Evolutionary conservation across 2,797 vertebrate genomes (phyloP).

Genomic region (Hirundo rustica): DNA sequence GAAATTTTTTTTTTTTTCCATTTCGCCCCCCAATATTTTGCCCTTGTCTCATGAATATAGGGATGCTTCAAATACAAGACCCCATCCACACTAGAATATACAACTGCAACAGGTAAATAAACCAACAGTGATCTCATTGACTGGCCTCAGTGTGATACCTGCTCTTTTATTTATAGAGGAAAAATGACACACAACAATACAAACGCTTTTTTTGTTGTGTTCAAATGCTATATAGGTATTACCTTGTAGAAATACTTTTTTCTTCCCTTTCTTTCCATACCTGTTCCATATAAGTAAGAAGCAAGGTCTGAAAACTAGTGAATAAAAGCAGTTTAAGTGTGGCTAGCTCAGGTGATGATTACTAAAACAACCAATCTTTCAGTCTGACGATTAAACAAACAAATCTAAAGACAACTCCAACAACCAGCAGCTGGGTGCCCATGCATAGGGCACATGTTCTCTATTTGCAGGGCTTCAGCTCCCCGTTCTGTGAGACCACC

Average conservation of each 20-base stretch:
- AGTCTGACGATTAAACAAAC: neutral
- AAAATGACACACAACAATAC: neutral
- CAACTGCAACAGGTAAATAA: neutral
- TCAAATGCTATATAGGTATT: neutral
- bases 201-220: neutral
- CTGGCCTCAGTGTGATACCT: neutral
- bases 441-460: accelerated
- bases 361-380: neutral
- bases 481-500: accelerated
- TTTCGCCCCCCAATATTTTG: neutral
- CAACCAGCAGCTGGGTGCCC: neutral
- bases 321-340: neutral
- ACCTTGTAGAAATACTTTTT: neutral
- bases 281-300: neutral
- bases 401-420: neutral
- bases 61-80: neutral
- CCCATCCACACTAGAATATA: neutral
- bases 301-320: neutral
- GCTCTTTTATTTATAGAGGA: neutral
- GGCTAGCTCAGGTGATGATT: neutral
- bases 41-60: neutral
- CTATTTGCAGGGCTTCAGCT: accelerated
- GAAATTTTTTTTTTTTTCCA: neutral
- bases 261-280: neutral
- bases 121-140: neutral